Base-by-base conservation (phyloP, 2,888 invertebrate genomes). In the Sturmia bella region DNA sequence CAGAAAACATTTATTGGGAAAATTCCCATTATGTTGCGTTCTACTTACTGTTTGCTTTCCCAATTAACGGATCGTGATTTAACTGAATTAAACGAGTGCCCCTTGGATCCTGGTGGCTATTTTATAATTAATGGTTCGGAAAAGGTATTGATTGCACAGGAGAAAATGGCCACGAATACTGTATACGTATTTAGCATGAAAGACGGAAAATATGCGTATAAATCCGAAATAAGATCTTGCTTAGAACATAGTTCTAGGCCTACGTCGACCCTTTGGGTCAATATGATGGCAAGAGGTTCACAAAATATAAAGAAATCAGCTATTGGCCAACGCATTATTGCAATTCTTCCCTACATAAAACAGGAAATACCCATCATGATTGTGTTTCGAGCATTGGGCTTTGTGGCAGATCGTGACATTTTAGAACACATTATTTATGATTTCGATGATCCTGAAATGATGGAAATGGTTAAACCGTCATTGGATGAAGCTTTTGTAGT, bases 401-500 rank as follows among this genome's bases (percentile, higher is more conserved):
- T 99, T 92, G 99, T 99, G 52, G 99, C 99, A 9, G 99, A 99
- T 91, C 94, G 99, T 88, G 99, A 99, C 92, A 99, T 99, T 87
- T 92, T 99, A 21, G 99, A 99, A 89, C 99, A 99, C 88, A 99
- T 99, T 83, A 99, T 99, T 87, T 99, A 99, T 90, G 99, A 99
- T 90, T 99, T 99, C 92, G 99, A 99, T 91, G 99, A 99, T 92
- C 99, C 98, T 7, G 99, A 99, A 92, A 99, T 99, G 99, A 99
- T 99, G 99, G 99, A 99, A 93, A 99, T 99, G 99, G 99, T 98
- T 0, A 99, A 99, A 90, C 99, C 99, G 0, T 99, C 99, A 0
- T 92, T 99, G 74, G 99, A 99, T 91, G 99, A 99, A 92, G 99
- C 99, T 52, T 99, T 99, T 91, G 99, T 99, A 0, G 98, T 99